Evolutionary conservation across 1,140 invertebrate genomes (phyloP), one percentile per base, ranked within the genome.

Genomic region (Drosophila bipectinata): DNA sequence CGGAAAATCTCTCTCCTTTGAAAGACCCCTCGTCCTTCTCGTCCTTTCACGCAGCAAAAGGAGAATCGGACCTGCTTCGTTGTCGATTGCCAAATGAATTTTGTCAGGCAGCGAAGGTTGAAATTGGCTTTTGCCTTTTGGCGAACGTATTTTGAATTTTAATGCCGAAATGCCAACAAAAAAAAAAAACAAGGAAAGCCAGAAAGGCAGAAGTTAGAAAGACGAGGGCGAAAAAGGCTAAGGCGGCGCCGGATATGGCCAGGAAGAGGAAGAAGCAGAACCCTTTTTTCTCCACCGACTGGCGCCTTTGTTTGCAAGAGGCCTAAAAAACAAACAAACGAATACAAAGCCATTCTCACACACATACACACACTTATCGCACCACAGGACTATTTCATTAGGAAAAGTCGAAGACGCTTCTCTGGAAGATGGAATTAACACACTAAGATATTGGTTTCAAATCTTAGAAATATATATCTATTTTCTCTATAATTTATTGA

Each of bases 121-220:
- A 85, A 85, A 85, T 85, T 85, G 82, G 82, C 82, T 81, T 87
- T 75, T 85, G 82, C 77, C 78, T 85, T 82, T 85, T 64, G 82
- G 77, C 75, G 66, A 78, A 85, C 75, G 78, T 79, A 87, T 82
- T 87, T 87, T 88, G 82, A 87, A 87, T 87, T 88, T 82, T 88
- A 87, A 87, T 87, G 78, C 64, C 21, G 21, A 21, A 21, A 21
- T 21, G 21, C 21, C 21, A 21, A 21, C 21, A 21, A 21, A 21
- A 2, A 21, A 21, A 18, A 21, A 21, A 21, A 21, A 21, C 21
- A 3, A 21, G 21, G 21, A 21, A 21, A 21, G 21, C 21, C 54
- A 34, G 32, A 48, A 67, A 30, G 26, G 5, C 26, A 72, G 8
- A 47, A 47, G 44, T 6, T 5, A 61, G 61, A 18, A 32, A 32